phyloP scores from a whole-genome alignment of 2,797 vertebrate genomes.

The Chaunax sp. region DNA sequence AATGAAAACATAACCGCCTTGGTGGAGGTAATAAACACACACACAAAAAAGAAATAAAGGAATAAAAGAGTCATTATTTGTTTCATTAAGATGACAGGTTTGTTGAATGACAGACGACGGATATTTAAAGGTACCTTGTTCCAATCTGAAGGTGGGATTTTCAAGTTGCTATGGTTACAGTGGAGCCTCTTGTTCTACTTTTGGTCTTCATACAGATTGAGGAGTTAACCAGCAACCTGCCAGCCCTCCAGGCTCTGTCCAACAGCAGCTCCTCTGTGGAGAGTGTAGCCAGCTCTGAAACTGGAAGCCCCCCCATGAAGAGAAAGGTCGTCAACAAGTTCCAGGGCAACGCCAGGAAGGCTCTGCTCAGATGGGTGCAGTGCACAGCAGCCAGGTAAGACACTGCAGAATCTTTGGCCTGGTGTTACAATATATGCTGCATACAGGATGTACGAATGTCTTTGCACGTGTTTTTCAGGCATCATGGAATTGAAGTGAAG shows the following conservation, averaged over 20 bases:
- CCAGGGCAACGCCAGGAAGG: slow-evolving; percentile 94
- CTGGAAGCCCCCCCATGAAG: slow-evolving; percentile 94
- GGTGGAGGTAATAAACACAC: too few species aligned
- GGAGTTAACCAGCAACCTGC: slow-evolving; percentile 97
- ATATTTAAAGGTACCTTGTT: too few species aligned
- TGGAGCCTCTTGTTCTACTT: not conserved
- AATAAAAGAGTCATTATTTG: too few species aligned
- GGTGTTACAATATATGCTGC: not conserved
- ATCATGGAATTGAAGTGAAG: slow-evolving; percentile 92
- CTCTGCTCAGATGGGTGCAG: slow-evolving; percentile 95
- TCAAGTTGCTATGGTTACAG: slow-evolving; percentile 18
- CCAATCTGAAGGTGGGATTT: too few species aligned
- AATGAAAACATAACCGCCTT: too few species aligned
- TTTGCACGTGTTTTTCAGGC: slow-evolving; percentile 75
- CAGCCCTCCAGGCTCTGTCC: slow-evolving; percentile 90
- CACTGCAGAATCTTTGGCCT: not conserved
- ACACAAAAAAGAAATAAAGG: too few species aligned
- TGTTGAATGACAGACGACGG: too few species aligned
- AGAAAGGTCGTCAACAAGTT: slow-evolving; percentile 91
- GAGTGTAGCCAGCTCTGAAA: slow-evolving; percentile 89
- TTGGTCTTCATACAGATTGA: slow-evolving; percentile 87
- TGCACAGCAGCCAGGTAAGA: slow-evolving; percentile 90
- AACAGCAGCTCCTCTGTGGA: slow-evolving; percentile 94
- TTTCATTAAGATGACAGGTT: too few species aligned
- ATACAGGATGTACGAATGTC: not conserved